These are phyloP conservation scores for Euleptes europaea DNA, from an alignment of 2,113 vertebrate species.

Conservation along the genomic window DNA sequence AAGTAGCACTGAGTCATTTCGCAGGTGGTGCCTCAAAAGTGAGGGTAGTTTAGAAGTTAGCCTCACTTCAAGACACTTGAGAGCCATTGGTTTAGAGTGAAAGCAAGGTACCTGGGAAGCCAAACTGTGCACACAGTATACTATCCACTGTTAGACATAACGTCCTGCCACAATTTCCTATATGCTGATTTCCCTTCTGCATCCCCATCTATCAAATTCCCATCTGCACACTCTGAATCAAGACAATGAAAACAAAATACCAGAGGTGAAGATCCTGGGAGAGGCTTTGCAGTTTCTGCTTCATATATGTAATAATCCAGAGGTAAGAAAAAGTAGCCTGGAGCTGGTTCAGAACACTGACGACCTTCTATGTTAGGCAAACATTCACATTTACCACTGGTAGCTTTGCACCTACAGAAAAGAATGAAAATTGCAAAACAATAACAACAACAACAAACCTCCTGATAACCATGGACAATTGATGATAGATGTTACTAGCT, in stretches of 20 bases:
- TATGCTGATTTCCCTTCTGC: neutral
- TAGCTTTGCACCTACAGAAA: conserved; percentile 72
- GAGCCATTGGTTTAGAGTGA: too few species aligned
- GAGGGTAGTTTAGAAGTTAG: too few species aligned
- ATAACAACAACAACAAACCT: too few species aligned
- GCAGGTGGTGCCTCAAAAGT: too few species aligned
- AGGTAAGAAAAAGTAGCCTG: conserved; percentile 81
- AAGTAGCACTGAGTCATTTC: too few species aligned
- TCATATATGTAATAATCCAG: conserved; percentile 89
- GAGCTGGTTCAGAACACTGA: conserved; percentile 78
- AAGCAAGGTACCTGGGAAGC: too few species aligned
- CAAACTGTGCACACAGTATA: too few species aligned
- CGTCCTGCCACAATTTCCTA: neutral
- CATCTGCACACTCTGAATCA: neutral
- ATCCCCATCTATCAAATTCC: accelerated
- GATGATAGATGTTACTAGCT: neutral
- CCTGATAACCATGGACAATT: neutral
- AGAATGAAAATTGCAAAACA: neutral
- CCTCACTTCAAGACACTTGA: too few species aligned
- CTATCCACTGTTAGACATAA: neutral
- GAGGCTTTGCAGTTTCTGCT: conserved; percentile 78
- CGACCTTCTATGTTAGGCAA: conserved; percentile 78
- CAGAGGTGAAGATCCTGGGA: conserved; percentile 69
- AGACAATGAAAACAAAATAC: conserved; percentile 54
- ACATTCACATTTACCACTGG: conserved; percentile 83